Percentiles rank a stretch among this genome's conserved stretches.
Conservation (phyloP, 2,113 vertebrate genomes). For the Ceuthmochares aereus region DNA sequence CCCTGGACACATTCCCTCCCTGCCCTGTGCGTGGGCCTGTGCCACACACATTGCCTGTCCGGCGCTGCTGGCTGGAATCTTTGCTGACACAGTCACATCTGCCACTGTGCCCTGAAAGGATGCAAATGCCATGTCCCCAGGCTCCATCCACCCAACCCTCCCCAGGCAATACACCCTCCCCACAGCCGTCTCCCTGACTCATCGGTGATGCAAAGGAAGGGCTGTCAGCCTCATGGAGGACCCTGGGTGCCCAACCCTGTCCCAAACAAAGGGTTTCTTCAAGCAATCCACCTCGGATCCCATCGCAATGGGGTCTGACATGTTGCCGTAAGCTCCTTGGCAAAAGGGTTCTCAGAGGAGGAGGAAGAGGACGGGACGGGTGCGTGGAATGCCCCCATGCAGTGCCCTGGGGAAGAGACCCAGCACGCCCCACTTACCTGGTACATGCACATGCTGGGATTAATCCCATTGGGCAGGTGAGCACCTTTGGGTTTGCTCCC, state of each 20-base stretch:
- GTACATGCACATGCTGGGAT: constrained; percentile 87
- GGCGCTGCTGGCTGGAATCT: neutral
- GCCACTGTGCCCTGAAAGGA: neutral
- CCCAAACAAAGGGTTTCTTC: neutral
- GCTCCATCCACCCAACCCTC: neutral
- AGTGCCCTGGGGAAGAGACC: neutral
- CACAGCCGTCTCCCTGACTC: neutral
- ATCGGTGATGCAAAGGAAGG: accelerated
- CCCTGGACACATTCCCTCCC: too few species aligned
- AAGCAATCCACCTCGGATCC: neutral
- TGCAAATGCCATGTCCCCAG: accelerated
- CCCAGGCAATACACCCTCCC: neutral
- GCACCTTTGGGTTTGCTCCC: constrained; percentile 70
- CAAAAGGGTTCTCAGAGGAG: neutral
- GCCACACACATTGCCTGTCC: too few species aligned
- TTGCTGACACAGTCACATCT: accelerated
- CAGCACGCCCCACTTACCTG: constrained; percentile 74
- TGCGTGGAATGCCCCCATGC: accelerated
- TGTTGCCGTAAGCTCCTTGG: neutral
- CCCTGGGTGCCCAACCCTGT: neutral
- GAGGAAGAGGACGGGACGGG: neutral
- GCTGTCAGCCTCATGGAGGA: neutral
- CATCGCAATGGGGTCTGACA: neutral
- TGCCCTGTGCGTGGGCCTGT: too few species aligned
- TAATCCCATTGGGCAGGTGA: constrained; percentile 84